Conservation (phyloP, 1,140 invertebrate species). For the Brachionus manjavacas region DNA sequence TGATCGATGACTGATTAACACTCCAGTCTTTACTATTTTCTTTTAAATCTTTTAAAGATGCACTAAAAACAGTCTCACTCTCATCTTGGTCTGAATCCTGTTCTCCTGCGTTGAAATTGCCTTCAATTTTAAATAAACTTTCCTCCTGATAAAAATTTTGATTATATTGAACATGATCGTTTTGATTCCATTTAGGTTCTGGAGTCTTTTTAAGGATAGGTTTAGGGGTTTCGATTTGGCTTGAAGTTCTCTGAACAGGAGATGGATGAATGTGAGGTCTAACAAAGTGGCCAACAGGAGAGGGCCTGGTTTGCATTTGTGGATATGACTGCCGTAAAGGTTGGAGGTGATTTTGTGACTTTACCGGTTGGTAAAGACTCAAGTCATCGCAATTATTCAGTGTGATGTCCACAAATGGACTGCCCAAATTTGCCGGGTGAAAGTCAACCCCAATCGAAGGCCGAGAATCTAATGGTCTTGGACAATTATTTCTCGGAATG, state of each 20-base stretch:
- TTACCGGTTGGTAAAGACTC: background rate
- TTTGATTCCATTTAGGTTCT: background rate
- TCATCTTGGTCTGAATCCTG: background rate
- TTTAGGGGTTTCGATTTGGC: background rate
- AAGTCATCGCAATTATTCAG: slow-evolving; percentile 23
- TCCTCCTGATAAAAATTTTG: slow-evolving; percentile 15
- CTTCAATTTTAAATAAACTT: slow-evolving; percentile 3
- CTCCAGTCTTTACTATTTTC: background rate
- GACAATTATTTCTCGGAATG: background rate
- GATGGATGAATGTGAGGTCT: background rate
- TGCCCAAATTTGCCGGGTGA: background rate
- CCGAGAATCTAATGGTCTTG: background rate
- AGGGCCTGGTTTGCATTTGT: background rate
- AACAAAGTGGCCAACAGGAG: background rate
- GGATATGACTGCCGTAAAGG: background rate
- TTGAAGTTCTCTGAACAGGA: background rate
- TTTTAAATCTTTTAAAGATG: slow-evolving; percentile 19
- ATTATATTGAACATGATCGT: background rate
- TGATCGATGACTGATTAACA: background rate
- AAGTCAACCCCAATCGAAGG: background rate
- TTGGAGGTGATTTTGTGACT: background rate
- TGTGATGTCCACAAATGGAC: slow-evolving; percentile 9
- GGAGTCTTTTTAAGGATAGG: background rate
- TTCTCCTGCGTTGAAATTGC: background rate
- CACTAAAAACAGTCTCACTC: background rate